These are phyloP conservation scores for Anoplophora glabripennis DNA, from an alignment of 1,140 invertebrate genomes.

Conservation along the genomic window DNA sequence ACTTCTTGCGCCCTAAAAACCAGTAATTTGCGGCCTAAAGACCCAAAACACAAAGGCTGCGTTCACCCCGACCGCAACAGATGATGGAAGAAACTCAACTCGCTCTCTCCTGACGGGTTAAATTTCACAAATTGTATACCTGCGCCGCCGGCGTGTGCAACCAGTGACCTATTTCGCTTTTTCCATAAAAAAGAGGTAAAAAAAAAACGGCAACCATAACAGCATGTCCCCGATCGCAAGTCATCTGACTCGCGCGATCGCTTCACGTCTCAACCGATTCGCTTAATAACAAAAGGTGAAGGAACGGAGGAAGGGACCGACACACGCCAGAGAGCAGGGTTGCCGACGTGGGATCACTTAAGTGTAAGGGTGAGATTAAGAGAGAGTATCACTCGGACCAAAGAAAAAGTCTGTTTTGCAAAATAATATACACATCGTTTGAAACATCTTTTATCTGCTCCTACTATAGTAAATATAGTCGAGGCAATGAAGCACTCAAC, in stretches of 20 bases:
- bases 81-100: too few species aligned
- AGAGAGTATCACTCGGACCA: too few species aligned
- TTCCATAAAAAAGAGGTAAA: constrained; percentile 18
- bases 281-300: constrained; percentile 19
- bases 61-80: too few species aligned
- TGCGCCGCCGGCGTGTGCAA: constrained; percentile 16
- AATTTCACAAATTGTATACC: neutral
- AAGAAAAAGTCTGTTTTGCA: too few species aligned
- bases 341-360: too few species aligned
- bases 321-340: neutral
- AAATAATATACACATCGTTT: too few species aligned
- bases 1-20: neutral
- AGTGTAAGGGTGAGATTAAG: too few species aligned
- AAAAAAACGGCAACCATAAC: constrained; percentile 24
- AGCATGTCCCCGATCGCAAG: constrained; percentile 26
- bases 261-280: constrained; percentile 21
- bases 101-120: too few species aligned
- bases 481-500: too few species aligned
- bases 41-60: too few species aligned
- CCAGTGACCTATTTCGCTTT: constrained; percentile 21
- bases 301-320: neutral
- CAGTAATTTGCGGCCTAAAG: neutral
- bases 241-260: constrained; percentile 24
- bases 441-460: too few species aligned
- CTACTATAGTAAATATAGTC: too few species aligned